Base-by-base conservation (phyloP, 2,113 vertebrate species). In the Hyaena hyaena region DNA sequence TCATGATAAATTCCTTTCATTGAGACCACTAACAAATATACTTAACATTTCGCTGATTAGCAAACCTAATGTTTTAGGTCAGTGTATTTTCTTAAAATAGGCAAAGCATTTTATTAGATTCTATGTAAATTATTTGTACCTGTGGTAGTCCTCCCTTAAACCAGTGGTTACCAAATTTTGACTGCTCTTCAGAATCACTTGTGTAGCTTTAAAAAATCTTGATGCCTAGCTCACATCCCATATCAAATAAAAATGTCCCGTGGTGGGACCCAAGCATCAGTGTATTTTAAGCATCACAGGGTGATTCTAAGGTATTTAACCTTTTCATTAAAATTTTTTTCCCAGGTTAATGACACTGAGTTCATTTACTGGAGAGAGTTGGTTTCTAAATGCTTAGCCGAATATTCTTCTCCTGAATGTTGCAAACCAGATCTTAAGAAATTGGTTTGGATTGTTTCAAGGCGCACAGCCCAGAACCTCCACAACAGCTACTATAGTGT, bases 321-420 rank as follows among this genome's bases (percentile, higher is more conserved):
- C 2, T 85, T 17, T 73, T 93, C 39, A 76, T 82, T 87, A 61
- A 91, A 90, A 24, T 11, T 63, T 58, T 45, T 87, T 88, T 98
- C 98, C 28, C 98, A 99, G 99, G 99, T 99, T 90, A 99, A 98
- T 0, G 99, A 99, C 48, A 73, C 96, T 0, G 99, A 99, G 94
- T 99, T 99, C 5, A 98, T 98, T 93, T 99, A 99, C 82, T 99
- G 99, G 99, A 99, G 99, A 61, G 99, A 99, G 2, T 98, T 99
- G 33, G 99, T 99, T 97, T 99, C 99, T 0, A 99, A 99, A 98
- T 99, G 99, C 92, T 98, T 99, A 58, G 99, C 98, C 0, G 99
- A 99, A 95, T 99, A 99, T 96, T 99, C 99, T 93, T 99, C 99
- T 63, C 99, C 99, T 1, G 99, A 99, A 83, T 99, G 99, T 98